Evolutionary conservation across 2,888 invertebrate genomes (phyloP).

Genomic region (Athalia circularis): DNA sequence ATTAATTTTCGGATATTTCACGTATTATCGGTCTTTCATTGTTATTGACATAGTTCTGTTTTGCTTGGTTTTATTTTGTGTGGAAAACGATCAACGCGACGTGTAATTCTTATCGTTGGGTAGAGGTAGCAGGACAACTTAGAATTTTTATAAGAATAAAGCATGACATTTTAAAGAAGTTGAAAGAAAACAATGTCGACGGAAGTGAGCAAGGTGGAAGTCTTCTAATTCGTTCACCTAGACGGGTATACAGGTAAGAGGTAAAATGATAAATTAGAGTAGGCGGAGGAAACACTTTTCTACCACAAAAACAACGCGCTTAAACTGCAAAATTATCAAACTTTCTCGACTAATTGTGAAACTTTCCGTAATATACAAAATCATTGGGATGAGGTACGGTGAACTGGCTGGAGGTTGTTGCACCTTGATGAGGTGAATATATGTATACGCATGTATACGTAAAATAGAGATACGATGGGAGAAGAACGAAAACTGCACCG

Average conservation of each 20-base stretch:
- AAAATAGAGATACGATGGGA: slow-evolving; percentile 52
- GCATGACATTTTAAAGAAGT: slow-evolving; percentile 16
- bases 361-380: slow-evolving; percentile 66
- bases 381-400: slow-evolving; percentile 53
- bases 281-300: slow-evolving; percentile 55
- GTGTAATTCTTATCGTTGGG: not conserved
- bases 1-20: no score
- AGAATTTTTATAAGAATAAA: not conserved
- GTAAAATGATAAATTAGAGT: slow-evolving; percentile 69
- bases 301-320: slow-evolving; percentile 66
- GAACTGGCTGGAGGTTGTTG: slow-evolving; percentile 41
- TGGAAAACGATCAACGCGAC: not conserved
- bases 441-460: slow-evolving; percentile 42
- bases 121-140: not conserved
- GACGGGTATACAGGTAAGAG: slow-evolving; percentile 28
- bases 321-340: slow-evolving; percentile 69
- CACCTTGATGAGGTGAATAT: slow-evolving; percentile 53
- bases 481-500: not conserved
- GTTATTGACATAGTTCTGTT: no score
- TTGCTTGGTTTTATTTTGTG: not conserved
- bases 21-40: no score
- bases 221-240: slow-evolving; percentile 30
- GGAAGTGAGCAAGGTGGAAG: not conserved
- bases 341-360: slow-evolving; percentile 71
- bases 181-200: slow-evolving; percentile 17